Evolutionary conservation across 1,140 invertebrate genomes (phyloP).

Genomic region (Heliconius eleuchia): DNA sequence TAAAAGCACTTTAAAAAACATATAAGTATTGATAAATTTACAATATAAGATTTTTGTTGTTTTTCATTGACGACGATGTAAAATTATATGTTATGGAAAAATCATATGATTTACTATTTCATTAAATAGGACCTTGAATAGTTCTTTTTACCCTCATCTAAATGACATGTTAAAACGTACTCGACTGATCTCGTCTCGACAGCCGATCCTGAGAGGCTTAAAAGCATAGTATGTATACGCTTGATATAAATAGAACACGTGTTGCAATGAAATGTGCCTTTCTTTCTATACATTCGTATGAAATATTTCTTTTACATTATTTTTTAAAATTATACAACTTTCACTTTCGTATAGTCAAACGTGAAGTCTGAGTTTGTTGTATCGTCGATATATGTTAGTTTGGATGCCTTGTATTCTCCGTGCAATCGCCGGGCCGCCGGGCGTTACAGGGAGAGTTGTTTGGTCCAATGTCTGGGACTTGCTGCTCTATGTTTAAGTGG

Average conservation of each 20-base stretch:
- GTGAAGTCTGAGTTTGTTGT: too few species aligned
- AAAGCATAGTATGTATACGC: constrained; percentile 15
- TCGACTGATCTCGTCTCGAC: constrained; percentile 29
- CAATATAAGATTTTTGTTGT: too few species aligned
- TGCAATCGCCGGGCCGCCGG: too few species aligned
- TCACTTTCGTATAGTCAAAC: neutral
- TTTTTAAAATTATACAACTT: neutral
- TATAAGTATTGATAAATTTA: too few species aligned
- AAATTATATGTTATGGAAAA: neutral
- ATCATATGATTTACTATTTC: neutral
- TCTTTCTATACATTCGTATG: neutral
- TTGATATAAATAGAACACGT: constrained; percentile 8
- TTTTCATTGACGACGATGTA: neutral
- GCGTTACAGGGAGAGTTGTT: too few species aligned
- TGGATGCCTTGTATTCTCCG: too few species aligned
- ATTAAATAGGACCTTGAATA: constrained; percentile 2
- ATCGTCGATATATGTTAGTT: too few species aligned
- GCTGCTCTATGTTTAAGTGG: too few species aligned
- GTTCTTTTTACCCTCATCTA: constrained; percentile 24
- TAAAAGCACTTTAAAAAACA: too few species aligned
- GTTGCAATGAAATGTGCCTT: neutral
- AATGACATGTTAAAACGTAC: constrained; percentile 29
- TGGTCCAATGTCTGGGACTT: too few species aligned
- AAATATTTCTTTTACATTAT: neutral
- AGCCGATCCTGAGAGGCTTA: constrained; percentile 20